Percentiles rank a stretch among this genome's conserved stretches.
Conservation (phyloP, 2,797 vertebrate species). For the Alcedo atthis region DNA sequence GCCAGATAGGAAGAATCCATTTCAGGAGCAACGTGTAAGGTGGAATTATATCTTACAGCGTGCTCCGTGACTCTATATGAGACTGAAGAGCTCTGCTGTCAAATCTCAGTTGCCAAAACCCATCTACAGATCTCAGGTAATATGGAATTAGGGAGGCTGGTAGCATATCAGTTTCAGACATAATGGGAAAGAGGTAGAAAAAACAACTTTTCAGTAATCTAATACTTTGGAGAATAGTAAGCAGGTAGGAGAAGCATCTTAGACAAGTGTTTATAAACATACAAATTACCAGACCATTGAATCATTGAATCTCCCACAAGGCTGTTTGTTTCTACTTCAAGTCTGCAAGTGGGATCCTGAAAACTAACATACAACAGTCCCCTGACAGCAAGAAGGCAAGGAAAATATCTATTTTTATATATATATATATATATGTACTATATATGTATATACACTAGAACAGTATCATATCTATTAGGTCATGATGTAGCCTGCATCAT, state of each 20-base stretch:
- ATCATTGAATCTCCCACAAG: background rate
- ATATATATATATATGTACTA: no score
- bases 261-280: background rate
- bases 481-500: background rate
- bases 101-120: slow-evolving; percentile 4
- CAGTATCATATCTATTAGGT: background rate
- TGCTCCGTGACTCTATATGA: background rate
- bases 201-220: background rate
- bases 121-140: background rate
- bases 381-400: background rate
- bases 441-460: background rate
- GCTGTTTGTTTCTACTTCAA: background rate
- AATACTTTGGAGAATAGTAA: background rate
- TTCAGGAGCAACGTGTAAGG: background rate
- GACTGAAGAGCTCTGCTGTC: background rate
- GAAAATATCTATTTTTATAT: background rate
- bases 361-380: background rate
- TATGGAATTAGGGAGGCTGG: background rate
- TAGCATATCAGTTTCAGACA: background rate
- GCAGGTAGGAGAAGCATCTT: background rate
- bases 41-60: background rate
- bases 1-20: background rate
- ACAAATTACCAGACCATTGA: background rate
- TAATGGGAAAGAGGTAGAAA: background rate
- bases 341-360: background rate